Evolutionary conservation across 2,797 vertebrate species (phyloP).

Genomic region (Muscicapa comitata): DNA sequence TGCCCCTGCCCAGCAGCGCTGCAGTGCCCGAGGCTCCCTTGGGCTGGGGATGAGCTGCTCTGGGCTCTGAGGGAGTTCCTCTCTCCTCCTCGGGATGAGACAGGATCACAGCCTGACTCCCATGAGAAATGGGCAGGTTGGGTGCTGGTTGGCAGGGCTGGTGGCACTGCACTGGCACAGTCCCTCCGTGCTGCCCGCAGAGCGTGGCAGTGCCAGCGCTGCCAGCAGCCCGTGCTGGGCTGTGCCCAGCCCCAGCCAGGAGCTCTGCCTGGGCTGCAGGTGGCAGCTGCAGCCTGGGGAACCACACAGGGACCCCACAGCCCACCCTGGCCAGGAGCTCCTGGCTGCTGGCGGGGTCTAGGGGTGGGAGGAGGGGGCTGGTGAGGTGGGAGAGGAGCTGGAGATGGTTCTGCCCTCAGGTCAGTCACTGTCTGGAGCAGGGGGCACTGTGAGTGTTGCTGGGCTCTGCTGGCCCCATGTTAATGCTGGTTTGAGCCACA

Average conservation of each 20-base stretch:
- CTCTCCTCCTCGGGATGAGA: neutral
- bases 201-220: neutral
- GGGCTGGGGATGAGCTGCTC: slow-evolving; percentile 41
- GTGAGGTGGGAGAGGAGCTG: neutral
- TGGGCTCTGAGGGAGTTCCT: neutral
- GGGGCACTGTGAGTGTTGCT: neutral
- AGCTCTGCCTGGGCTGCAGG: neutral
- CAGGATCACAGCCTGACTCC: neutral
- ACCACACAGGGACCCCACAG: neutral
- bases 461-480: neutral
- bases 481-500: neutral
- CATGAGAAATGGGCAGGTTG: neutral
- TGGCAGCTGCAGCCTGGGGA: neutral
- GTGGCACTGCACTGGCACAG: neutral
- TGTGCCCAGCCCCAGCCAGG: neutral
- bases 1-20: neutral
- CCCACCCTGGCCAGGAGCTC: neutral
- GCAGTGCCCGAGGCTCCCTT: neutral
- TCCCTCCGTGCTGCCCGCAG: neutral
- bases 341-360: rapidly evolving
- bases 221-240: neutral
- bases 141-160: neutral
- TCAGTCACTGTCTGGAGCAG: neutral
- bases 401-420: neutral
- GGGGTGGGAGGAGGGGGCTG: neutral